These are phyloP conservation scores for Strix occidentalis DNA, from an alignment of 2,797 vertebrate species.

Conservation along the genomic window DNA sequence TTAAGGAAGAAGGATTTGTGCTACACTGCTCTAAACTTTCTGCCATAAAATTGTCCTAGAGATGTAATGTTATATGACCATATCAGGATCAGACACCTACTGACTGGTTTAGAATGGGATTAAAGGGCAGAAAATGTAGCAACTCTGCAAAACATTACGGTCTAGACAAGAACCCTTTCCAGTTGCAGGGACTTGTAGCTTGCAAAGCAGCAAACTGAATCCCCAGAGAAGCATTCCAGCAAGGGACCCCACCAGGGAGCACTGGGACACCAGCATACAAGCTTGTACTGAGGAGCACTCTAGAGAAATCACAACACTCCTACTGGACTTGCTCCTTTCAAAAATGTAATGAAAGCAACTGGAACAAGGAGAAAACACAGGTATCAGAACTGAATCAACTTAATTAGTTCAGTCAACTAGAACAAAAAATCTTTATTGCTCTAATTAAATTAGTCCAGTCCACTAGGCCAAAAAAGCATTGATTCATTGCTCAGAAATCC, in stretches of 20 bases:
- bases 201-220: not conserved
- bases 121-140: not conserved
- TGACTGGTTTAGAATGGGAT: not conserved
- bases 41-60: not conserved
- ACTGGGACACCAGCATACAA: not conserved
- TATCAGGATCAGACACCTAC: not conserved
- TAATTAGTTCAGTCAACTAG: not conserved
- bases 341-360: not conserved
- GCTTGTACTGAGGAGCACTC: not conserved
- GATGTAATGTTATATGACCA: fast-evolving
- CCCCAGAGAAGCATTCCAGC: not conserved
- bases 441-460: conserved; percentile 24
- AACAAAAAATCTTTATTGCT: not conserved
- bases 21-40: not conserved
- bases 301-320: not conserved
- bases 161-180: not conserved
- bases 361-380: not conserved
- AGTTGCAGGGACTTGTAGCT: not conserved
- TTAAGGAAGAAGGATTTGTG: not conserved
- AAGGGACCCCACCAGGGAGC: not conserved
- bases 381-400: not conserved
- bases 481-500: conserved; percentile 1
- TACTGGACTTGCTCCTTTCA: not conserved
- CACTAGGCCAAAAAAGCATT: not conserved
- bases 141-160: not conserved